Evolutionary conservation across 2,113 vertebrate genomes (phyloP).

Genomic region (Siniperca knerii): DNA sequence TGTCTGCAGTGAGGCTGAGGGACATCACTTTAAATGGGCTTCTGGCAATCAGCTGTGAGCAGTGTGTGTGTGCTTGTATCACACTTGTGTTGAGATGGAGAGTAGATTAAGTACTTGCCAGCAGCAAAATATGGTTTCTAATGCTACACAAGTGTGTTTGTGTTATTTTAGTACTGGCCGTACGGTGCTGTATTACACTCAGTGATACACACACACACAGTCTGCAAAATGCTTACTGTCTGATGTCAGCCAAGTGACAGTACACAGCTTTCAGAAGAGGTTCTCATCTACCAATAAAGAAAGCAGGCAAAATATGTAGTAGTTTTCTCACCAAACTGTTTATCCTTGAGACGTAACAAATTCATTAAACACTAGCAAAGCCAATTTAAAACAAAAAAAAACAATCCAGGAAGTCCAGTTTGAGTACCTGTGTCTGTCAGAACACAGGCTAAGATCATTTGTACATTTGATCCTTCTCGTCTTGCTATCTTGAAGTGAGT

Average conservation of each 20-base stretch:
- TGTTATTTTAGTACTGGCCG: constrained; percentile 53
- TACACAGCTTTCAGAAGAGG: constrained; percentile 5
- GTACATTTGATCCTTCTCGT: neutral
- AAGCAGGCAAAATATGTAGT: neutral
- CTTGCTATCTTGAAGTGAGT: neutral
- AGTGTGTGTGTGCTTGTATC: constrained; percentile 30
- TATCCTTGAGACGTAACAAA: neutral
- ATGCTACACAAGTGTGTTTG: constrained; percentile 58
- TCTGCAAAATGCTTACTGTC: neutral
- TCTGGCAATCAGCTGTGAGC: constrained; percentile 63
- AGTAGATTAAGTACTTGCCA: constrained; percentile 65
- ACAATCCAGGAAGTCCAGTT: no score
- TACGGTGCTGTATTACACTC: constrained; percentile 10
- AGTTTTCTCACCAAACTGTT: neutral
- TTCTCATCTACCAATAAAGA: constrained; percentile 6
- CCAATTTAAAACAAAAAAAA: neutral
- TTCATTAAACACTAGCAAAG: neutral
- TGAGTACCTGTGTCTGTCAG: neutral
- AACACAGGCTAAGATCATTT: neutral
- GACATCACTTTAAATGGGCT: constrained; percentile 66
- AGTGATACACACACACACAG: neutral
- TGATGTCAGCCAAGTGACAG: constrained; percentile 22
- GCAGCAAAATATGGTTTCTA: constrained; percentile 65
- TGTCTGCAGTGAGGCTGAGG: constrained; percentile 66
- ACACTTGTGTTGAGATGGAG: constrained; percentile 52